Percentiles rank a stretch among this genome's conserved stretches.
Conservation (phyloP, 1,140 invertebrate genomes). For the Drosophila albomicans region DNA sequence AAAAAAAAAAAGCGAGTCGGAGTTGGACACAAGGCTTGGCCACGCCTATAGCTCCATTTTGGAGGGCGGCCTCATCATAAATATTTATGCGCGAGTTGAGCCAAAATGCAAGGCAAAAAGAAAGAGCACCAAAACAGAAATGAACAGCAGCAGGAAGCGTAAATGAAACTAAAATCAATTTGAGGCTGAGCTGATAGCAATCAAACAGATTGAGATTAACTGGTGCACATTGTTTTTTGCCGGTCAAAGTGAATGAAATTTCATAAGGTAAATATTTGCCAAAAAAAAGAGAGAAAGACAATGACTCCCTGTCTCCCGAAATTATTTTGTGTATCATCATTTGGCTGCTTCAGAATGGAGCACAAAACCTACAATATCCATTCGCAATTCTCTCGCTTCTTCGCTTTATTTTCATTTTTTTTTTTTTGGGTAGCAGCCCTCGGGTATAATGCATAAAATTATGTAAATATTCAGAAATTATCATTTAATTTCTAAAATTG, state of each 20-base stretch:
- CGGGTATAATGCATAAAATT: conserved; percentile 79
- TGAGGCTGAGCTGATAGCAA: conserved; percentile 71
- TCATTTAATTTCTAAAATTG: conserved; percentile 83
- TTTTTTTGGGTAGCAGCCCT: conserved; percentile 19
- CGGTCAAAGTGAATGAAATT: conserved; percentile 60
- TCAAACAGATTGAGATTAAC: conserved; percentile 74
- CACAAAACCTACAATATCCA: conserved; percentile 37
- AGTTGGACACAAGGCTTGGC: conserved; percentile 1
- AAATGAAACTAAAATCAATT: conserved; percentile 83
- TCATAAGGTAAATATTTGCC: conserved; percentile 62
- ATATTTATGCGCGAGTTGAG: conserved; percentile 69
- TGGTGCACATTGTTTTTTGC: conserved; percentile 2
- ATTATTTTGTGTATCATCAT: conserved; percentile 51
- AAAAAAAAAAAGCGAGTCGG: conserved; percentile 35
- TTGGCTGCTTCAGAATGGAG: conserved; percentile 49
- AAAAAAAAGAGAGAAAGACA: conserved; percentile 17
- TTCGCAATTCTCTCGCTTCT: conserved; percentile 1
- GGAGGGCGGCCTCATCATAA: conserved; percentile 58
- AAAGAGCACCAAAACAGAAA: conserved; percentile 5
- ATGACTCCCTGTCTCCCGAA: neutral
- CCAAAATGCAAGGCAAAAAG: conserved; percentile 63
- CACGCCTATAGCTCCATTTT: conserved; percentile 25
- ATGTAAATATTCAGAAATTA: conserved; percentile 81
- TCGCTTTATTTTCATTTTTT: conserved; percentile 1
- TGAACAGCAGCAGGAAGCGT: conserved; percentile 60